These are phyloP conservation scores for Nanorana parkeri DNA, from an alignment of 2,113 vertebrate species.

Conservation along the genomic window DNA sequence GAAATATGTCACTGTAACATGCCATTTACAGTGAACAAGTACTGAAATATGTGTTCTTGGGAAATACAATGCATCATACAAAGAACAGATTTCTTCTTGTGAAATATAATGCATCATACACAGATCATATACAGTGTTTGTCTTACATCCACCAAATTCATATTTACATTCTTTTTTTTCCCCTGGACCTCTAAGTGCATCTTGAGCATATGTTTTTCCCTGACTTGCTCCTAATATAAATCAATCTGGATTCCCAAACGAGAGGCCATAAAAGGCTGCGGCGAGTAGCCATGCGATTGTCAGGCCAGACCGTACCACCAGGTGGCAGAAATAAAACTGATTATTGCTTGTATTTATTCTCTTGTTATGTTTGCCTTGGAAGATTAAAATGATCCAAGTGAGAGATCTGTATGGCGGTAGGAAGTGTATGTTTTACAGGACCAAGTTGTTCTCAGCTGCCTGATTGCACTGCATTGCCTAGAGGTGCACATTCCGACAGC, in stretches of 20 bases:
- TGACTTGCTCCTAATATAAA: background rate
- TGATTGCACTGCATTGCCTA: constrained; percentile 62
- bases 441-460: background rate
- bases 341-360: background rate
- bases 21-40: too few relatives aligned
- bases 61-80: too few relatives aligned
- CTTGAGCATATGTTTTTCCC: background rate
- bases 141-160: background rate
- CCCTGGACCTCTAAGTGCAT: background rate
- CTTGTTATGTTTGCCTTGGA: background rate
- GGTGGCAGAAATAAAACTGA: background rate
- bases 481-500: constrained; percentile 64
- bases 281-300: background rate
- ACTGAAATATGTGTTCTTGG: too few relatives aligned
- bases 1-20: too few relatives aligned
- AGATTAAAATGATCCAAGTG: constrained; percentile 12
- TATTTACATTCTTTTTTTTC: background rate
- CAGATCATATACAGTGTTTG: too few relatives aligned
- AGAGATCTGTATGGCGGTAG: background rate
- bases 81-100: background rate
- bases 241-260: background rate
- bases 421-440: background rate
- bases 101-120: constrained; percentile 1
- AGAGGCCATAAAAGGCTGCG: background rate
- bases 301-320: background rate